These are phyloP conservation scores for Apostichopus japonicus DNA, from an alignment of 35 echinoderm and acorn worm genomes.

Conservation along the genomic window DNA sequence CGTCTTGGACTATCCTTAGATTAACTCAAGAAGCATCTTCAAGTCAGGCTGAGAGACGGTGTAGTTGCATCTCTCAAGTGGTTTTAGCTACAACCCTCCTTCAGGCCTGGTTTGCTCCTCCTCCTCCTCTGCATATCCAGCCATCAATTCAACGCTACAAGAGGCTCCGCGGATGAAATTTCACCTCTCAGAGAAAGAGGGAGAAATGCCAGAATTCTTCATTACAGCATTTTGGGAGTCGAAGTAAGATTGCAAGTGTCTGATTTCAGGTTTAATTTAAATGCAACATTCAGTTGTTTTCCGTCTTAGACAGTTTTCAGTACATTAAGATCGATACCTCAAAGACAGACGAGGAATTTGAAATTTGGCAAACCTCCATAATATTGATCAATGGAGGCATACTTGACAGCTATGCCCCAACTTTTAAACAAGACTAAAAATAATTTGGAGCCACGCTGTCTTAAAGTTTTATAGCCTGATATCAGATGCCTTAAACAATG, in stretches of 20 bases:
- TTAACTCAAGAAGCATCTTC: neutral
- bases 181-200: neutral
- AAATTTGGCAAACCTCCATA: neutral
- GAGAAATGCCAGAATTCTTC: neutral
- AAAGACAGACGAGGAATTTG: slow-evolving; percentile 3
- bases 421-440: slow-evolving; percentile 4
- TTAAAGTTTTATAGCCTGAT: slow-evolving; percentile 9
- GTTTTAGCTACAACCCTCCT: slow-evolving; percentile 21
- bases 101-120: neutral
- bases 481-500: neutral
- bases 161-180: slow-evolving; percentile 39
- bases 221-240: neutral
- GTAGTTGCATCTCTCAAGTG: slow-evolving; percentile 23
- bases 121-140: neutral
- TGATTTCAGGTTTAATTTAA: slow-evolving; percentile 53
- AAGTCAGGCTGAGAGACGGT: neutral
- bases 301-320: neutral
- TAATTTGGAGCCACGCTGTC: slow-evolving; percentile 42
- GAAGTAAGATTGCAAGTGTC: slow-evolving; percentile 18
- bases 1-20: neutral
- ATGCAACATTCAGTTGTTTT: slow-evolving; percentile 43
- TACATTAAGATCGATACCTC: slow-evolving; percentile 41
- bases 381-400: slow-evolving; percentile 32
- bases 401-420: neutral
- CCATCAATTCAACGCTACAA: slow-evolving; percentile 29